Percentiles rank a stretch among this genome's conserved stretches.
phyloP scores from a whole-genome alignment of 1,140 invertebrate species.

The Nasonia vitripennis region DNA sequence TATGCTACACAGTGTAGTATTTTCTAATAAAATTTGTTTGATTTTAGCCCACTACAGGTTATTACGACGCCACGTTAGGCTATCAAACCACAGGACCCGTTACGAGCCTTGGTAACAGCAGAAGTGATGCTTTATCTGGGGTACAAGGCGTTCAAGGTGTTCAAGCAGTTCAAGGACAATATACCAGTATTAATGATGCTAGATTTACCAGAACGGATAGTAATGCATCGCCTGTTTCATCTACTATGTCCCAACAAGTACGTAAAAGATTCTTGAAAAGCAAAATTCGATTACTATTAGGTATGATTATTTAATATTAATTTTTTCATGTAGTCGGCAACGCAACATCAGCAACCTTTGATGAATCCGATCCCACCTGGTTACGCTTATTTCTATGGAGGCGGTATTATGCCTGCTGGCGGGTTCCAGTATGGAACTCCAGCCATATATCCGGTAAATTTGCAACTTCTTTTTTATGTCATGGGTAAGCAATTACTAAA shows the following conservation, averaged over 20 bases:
- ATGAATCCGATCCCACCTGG: conserved; percentile 79
- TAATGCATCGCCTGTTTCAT: conserved; percentile 87
- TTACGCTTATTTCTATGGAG: conserved; percentile 81
- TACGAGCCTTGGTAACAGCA: conserved; percentile 75
- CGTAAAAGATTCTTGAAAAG: conserved; percentile 40
- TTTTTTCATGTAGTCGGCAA: conserved; percentile 61
- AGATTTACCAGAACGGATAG: conserved; percentile 88
- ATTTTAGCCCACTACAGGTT: conserved; percentile 75
- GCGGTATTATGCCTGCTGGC: conserved; percentile 81
- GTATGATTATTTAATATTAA: neutral
- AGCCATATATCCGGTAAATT: conserved; percentile 80
- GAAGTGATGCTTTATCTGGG: conserved; percentile 81
- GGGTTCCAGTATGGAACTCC: conserved; percentile 86
- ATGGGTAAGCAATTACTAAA: neutral
- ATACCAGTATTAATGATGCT: conserved; percentile 83
- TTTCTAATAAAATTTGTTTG: conserved; percentile 56
- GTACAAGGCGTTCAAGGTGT: conserved; percentile 76
- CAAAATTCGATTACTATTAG: neutral
- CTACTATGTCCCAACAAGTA: conserved; percentile 83
- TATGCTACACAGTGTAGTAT: conserved; percentile 22
- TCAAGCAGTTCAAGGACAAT: conserved; percentile 77
- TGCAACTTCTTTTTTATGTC: neutral
- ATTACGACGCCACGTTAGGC: conserved; percentile 73
- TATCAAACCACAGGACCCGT: conserved; percentile 75
- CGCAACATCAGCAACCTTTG: conserved; percentile 79